Conservation (phyloP, 2,113 vertebrate genomes). For the Mormoops blainvillei region DNA sequence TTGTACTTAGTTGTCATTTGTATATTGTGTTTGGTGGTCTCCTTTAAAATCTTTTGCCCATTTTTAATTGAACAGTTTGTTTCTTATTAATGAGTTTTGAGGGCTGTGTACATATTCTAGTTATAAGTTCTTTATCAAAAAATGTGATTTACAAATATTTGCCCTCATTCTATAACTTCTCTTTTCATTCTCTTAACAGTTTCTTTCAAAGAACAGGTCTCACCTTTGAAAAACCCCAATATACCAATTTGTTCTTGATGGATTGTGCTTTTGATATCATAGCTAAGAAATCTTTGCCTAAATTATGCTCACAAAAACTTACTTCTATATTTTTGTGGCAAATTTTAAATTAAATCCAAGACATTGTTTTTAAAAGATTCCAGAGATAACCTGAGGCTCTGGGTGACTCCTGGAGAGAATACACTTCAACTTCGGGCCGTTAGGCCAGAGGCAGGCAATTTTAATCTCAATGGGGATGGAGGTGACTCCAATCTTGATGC, state of each 20-base stretch:
- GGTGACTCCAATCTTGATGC: not conserved
- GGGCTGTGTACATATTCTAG: not conserved
- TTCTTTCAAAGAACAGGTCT: constrained; percentile 26
- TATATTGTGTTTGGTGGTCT: not conserved
- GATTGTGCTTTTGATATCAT: not conserved
- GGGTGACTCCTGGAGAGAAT: not conserved
- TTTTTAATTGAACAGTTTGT: not conserved
- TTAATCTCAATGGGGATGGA: constrained; percentile 18
- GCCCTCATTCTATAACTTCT: not conserved
- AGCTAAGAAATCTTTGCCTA: not conserved
- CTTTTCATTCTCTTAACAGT: not conserved
- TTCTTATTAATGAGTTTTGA: constrained; percentile 14
- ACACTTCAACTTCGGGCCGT: constrained; percentile 1
- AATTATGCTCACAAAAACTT: not conserved
- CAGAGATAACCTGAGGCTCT: not conserved
- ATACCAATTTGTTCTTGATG: not conserved
- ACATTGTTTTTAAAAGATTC: not conserved
- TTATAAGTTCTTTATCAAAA: not conserved
- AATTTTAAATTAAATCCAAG: constrained; percentile 16
- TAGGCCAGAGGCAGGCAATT: constrained; percentile 21
- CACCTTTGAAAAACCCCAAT: not conserved
- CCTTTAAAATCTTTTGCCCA: not conserved
- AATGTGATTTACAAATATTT: not conserved
- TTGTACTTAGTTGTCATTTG: not conserved
- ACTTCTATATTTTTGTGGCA: not conserved